Evolutionary conservation across 2,888 invertebrate species (phyloP).

Genomic region (Netelia virgata): DNA sequence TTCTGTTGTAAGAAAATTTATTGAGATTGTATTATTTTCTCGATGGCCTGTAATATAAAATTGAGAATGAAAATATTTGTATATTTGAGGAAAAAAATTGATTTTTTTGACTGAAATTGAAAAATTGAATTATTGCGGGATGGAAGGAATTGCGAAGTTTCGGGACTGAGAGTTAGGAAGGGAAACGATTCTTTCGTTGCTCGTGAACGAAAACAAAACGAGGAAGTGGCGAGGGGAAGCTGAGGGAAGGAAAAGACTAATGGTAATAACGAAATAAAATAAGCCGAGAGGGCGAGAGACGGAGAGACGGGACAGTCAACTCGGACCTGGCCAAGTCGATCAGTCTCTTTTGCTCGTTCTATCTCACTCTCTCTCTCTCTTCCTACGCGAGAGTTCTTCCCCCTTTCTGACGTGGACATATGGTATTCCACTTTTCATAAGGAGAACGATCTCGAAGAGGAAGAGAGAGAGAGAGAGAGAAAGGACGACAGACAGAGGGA

Average conservation of each 20-base stretch:
- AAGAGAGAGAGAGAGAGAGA: constrained; percentile 41
- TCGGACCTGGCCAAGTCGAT: constrained; percentile 57
- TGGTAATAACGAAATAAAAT: constrained; percentile 67
- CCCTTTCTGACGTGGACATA: constrained; percentile 78
- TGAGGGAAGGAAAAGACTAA: constrained; percentile 59
- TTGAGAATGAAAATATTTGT: background rate
- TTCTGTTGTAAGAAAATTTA: background rate
- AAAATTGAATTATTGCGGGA: background rate
- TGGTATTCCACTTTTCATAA: constrained; percentile 80
- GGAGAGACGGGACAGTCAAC: constrained; percentile 41
- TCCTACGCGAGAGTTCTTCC: constrained; percentile 62
- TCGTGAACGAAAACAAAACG: constrained; percentile 60
- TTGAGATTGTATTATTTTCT: background rate
- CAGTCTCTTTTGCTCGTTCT: constrained; percentile 33
- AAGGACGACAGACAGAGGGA: constrained; percentile 45
- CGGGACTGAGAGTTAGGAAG: background rate
- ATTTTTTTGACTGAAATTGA: background rate
- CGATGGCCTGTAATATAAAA: too few relatives aligned
- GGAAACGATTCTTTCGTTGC: constrained; percentile 44
- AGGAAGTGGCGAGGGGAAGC: constrained; percentile 17
- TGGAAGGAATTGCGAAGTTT: background rate
- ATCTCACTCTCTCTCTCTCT: constrained; percentile 28
- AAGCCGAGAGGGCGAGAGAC: constrained; percentile 15
- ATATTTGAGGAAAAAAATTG: background rate
- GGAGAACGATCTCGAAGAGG: constrained; percentile 51